Conservation (phyloP, 2,888 invertebrate genomes). For the Thelaira solivaga region DNA sequence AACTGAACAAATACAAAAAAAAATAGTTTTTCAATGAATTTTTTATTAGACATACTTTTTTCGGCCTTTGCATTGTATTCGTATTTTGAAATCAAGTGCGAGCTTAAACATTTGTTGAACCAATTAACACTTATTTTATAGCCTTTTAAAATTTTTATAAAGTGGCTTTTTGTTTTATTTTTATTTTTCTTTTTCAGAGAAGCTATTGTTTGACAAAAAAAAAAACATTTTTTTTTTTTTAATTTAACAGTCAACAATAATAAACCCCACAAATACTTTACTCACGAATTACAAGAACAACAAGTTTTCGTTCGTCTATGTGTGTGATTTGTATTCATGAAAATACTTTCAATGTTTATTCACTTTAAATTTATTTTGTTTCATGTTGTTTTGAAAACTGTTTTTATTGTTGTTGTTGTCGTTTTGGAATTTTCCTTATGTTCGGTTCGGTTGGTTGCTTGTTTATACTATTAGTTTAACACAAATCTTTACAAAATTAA, state of each 20-base stretch:
- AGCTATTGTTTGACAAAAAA: conserved; percentile 8
- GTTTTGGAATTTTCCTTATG: no score
- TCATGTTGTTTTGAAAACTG: conserved; percentile 7
- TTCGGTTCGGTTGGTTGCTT: background rate
- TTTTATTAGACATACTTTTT: conserved; percentile 30
- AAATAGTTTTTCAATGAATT: conserved; percentile 24
- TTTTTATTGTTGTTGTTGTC: background rate
- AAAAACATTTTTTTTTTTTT: conserved; percentile 20
- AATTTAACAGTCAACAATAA: conserved; percentile 6
- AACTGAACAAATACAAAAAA: conserved; percentile 28
- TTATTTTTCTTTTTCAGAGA: conserved; percentile 2
- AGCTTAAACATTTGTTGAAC: conserved; percentile 62
- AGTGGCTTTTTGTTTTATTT: conserved; percentile 2
- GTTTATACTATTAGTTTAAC: background rate
- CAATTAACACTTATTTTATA: conserved; percentile 66
- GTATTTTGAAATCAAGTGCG: conserved; percentile 40
- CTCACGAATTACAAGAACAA: conserved; percentile 20
- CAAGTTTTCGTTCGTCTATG: background rate
- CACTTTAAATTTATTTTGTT: conserved; percentile 18
- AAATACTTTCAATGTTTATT: conserved; percentile 32
- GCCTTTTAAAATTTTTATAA: conserved; percentile 43
- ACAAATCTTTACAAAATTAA: conserved; percentile 52
- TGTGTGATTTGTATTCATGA: conserved; percentile 12
- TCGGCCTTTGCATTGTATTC: no score
- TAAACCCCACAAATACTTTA: conserved; percentile 4